These are phyloP conservation scores for Semotilus atromaculatus DNA, from an alignment of 2,797 vertebrate species.

Conservation along the genomic window DNA sequence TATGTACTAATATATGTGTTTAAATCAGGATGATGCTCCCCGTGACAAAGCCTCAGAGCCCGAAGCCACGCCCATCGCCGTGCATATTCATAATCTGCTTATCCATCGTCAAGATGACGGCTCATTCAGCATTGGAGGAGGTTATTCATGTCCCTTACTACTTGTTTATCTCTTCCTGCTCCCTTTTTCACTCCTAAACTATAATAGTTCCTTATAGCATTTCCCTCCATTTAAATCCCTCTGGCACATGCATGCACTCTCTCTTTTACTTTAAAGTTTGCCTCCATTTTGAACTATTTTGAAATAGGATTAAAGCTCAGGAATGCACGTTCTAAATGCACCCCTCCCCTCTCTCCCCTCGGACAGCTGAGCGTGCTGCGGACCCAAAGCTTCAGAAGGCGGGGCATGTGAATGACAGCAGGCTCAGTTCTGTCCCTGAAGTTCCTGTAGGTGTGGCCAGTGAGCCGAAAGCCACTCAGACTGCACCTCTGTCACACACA, in stretches of 20 bases:
- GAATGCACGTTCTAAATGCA: conserved; percentile 28
- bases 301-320: conserved; percentile 20
- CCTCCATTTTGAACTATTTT: conserved; percentile 16
- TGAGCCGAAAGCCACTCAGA: conserved; percentile 83
- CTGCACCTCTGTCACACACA: conserved; percentile 68
- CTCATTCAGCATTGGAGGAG: conserved; percentile 91
- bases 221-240: neutral
- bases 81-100: conserved; percentile 89
- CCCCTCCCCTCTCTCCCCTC: conserved; percentile 52
- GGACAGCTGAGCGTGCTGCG: conserved; percentile 55
- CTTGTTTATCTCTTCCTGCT: conserved; percentile 6
- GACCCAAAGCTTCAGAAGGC: conserved; percentile 66
- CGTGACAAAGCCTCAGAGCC: conserved; percentile 77
- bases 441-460: conserved; percentile 56
- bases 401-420: conserved; percentile 55
- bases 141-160: conserved; percentile 67
- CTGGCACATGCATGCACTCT: conserved; percentile 25
- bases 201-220: neutral
- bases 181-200: conserved; percentile 19
- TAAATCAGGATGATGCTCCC: conserved; percentile 87
- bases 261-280: conserved; percentile 19
- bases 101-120: conserved; percentile 91
- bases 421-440: conserved; percentile 65
- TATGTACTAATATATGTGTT: conserved; percentile 16
- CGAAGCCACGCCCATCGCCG: conserved; percentile 80